phyloP scores from a whole-genome alignment of 2,888 invertebrate genomes.

The Silvanus unidentatus region DNA sequence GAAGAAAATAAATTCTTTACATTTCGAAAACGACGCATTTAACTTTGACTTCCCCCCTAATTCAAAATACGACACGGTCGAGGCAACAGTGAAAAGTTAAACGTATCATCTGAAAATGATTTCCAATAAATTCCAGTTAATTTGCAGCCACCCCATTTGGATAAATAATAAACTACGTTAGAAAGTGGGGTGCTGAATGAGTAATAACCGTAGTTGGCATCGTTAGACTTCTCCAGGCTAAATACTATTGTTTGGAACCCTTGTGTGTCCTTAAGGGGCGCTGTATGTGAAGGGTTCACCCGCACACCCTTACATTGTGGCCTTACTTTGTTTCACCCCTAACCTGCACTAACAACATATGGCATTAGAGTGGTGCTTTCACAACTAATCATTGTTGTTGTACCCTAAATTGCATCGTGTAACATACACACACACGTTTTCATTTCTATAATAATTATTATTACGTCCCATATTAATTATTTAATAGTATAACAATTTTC shows the following conservation, averaged over 20 bases:
- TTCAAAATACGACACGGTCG: no score
- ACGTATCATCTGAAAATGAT: not conserved
- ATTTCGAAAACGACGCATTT: no score
- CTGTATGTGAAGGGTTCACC: slow-evolving; percentile 1
- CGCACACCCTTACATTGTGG: slow-evolving; percentile 4
- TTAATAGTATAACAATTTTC: not conserved
- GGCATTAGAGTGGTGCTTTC: slow-evolving; percentile 19
- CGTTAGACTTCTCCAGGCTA: slow-evolving; percentile 14
- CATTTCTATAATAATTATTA: slow-evolving; percentile 13
- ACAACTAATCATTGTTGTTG: slow-evolving; percentile 19
- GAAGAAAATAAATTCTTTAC: no score
- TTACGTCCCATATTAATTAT: slow-evolving; percentile 6
- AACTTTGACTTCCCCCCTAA: no score
- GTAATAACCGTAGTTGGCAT: slow-evolving; percentile 21
- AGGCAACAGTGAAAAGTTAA: no score
- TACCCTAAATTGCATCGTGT: slow-evolving; percentile 13
- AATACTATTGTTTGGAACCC: slow-evolving; percentile 14
- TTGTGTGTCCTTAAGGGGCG: slow-evolving; percentile 13
- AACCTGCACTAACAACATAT: slow-evolving; percentile 19
- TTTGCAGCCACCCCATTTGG: slow-evolving; percentile 2
- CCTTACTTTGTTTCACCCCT: slow-evolving; percentile 11
- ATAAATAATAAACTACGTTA: slow-evolving; percentile 5
- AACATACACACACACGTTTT: slow-evolving; percentile 1
- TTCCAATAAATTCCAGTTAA: slow-evolving; percentile 5
- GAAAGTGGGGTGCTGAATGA: slow-evolving; percentile 18